Evolutionary conservation across 1,140 invertebrate species (phyloP).

Genomic region (Metaphire vulgaris): DNA sequence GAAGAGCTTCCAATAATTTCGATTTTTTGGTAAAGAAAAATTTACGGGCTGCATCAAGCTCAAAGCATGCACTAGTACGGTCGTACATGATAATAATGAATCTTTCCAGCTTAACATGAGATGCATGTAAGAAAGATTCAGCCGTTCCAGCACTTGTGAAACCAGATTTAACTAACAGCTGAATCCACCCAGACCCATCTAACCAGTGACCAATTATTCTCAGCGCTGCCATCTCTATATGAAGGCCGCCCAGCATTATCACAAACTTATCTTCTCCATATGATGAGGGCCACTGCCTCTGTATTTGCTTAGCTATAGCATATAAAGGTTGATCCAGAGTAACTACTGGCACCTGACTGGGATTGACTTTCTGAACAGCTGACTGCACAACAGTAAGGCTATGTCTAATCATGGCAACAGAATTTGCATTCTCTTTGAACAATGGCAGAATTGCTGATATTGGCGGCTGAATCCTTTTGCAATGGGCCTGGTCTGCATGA

Average conservation of each 20-base stretch:
- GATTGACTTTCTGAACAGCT: not conserved
- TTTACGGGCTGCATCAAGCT: not conserved
- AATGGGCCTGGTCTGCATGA: not conserved
- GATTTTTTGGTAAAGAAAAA: not conserved
- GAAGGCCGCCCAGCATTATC: constrained; percentile 37
- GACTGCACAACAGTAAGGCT: not conserved
- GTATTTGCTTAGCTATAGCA: constrained; percentile 34
- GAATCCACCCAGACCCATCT: constrained; percentile 32
- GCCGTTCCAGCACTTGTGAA: not conserved
- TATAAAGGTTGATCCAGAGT: constrained; percentile 33
- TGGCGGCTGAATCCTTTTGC: not conserved
- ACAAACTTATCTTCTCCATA: constrained; percentile 34
- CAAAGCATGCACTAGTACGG: not conserved
- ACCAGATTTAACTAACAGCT: constrained; percentile 8
- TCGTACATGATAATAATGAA: not conserved
- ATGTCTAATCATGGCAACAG: constrained; percentile 2
- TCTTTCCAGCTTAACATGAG: constrained; percentile 2
- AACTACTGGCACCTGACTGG: not conserved
- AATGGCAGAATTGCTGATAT: not conserved
- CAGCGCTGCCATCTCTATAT: constrained; percentile 34
- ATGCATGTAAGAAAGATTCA: no score
- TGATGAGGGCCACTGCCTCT: constrained; percentile 34
- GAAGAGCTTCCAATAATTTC: not conserved
- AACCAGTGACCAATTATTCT: constrained; percentile 34
- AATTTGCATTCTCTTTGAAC: not conserved